Evolutionary conservation across 1,140 invertebrate species (phyloP), one percentile per base, ranked within the genome.

Genomic region (Dryas iulia): DNA sequence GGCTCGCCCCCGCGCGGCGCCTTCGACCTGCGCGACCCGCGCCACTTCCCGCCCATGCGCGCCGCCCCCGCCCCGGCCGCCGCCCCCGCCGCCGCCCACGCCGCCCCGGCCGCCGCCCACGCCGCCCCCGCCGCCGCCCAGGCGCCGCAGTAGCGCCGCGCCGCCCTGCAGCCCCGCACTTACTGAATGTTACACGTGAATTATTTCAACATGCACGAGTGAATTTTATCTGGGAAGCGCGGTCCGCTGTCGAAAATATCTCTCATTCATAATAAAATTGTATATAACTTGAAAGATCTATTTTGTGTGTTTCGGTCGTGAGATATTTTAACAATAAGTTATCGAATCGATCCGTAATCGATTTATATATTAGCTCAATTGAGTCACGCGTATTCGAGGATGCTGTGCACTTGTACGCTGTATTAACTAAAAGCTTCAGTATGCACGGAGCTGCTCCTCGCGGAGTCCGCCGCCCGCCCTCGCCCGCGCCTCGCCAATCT

Each of bases 11-110:
- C 95, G 39, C 94, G 94, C 73, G 93, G 93, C 62, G 89, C 93
- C 60, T 95, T 97, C 84, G 94, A 95, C 80, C 93, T 97, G 82
- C 95, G 96, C 81, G 96, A 97, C 89, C 96, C 96, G 63, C 92
- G 93, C 61, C 96, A 97, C 90, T 97, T 97, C 92, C 96, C 97
- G 70, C 96, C 96, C 69, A 95, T 97, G 87, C 77, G 86, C 77
- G 71, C 66, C 31, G 35, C 74, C n/a, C 35, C 64, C 69, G 59
- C 69, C 25, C 75, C 72, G 56, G 60, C 39, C 23, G 26, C 72
- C 56, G 47, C 75, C 35, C 14, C 69, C 71, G 35, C 61, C 53
- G 52, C 33, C 61, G 47, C 30, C 56, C 59, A 66, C 18, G 52
- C 73, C 58, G 35, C 39, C 53, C n/a, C n/a, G n/a, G 59, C 57